Evolutionary conservation across 1,140 invertebrate species (phyloP).

Genomic region (Cotesia glomerata): DNA sequence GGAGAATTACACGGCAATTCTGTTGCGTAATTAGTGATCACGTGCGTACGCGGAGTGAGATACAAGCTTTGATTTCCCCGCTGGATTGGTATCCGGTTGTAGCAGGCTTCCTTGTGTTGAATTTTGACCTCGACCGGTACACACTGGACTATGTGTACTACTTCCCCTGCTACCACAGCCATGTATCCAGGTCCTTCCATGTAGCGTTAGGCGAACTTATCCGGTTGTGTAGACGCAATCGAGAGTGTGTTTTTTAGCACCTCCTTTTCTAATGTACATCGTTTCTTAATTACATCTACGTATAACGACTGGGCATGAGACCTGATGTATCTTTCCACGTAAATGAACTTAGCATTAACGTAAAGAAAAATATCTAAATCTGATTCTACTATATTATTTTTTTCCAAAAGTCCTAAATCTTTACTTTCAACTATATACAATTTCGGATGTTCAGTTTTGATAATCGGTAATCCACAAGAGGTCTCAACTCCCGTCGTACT

Average conservation of each 20-base stretch:
- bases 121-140: slow-evolving; percentile 26
- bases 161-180: slow-evolving; percentile 31
- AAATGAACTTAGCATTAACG: slow-evolving; percentile 30
- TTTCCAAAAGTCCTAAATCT: slow-evolving; percentile 1
- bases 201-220: slow-evolving; percentile 29
- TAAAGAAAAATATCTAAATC: slow-evolving; percentile 36
- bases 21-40: slow-evolving; percentile 15
- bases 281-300: neutral
- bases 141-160: slow-evolving; percentile 31
- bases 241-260: slow-evolving; percentile 12
- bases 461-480: slow-evolving; percentile 22
- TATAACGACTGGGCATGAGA: slow-evolving; percentile 20
- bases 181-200: slow-evolving; percentile 39
- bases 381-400: slow-evolving; percentile 25
- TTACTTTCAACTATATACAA: slow-evolving; percentile 35
- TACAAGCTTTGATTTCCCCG: slow-evolving; percentile 18
- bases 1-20: slow-evolving; percentile 8
- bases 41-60: slow-evolving; percentile 30
- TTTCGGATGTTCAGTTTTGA: slow-evolving; percentile 36
- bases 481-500: neutral
- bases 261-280: slow-evolving; percentile 20
- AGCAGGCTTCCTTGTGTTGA: slow-evolving; percentile 28
- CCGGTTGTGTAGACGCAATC: slow-evolving; percentile 24
- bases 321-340: slow-evolving; percentile 18
- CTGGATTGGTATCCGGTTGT: slow-evolving; percentile 29